These are phyloP conservation scores for Lottia gigantea DNA, from an alignment of 2,888 invertebrate genomes.

Conservation along the genomic window DNA sequence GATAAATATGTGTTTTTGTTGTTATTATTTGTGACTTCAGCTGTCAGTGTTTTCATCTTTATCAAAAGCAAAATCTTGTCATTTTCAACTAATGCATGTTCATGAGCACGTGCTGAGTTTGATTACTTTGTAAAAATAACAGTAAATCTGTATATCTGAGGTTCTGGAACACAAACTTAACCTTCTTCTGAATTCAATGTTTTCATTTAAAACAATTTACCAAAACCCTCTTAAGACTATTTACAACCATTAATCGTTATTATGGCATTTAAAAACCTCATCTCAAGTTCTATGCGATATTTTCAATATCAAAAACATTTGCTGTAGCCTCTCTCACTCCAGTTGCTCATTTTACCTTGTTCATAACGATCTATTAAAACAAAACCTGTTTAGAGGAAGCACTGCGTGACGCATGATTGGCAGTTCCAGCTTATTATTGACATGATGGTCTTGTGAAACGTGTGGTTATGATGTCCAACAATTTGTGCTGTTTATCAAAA, in stretches of 20 bases:
- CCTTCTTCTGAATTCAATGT: background rate
- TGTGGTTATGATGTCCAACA: conserved; percentile 8
- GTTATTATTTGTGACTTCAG: background rate
- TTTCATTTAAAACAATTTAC: conserved; percentile 1
- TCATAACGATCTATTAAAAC: too few species aligned
- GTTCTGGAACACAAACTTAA: conserved; percentile 5
- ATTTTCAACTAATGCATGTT: conserved; percentile 1
- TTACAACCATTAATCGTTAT: conserved; percentile 7
- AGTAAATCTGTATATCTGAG: background rate
- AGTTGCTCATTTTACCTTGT: too few species aligned
- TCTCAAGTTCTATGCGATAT: conserved; percentile 6
- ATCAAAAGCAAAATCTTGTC: conserved; percentile 11
- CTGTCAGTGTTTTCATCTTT: background rate
- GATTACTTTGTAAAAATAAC: conserved; percentile 7
- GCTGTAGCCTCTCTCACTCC: background rate
- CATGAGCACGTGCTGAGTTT: conserved; percentile 6
- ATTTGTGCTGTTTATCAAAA: conserved; percentile 9
- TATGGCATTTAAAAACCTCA: conserved; percentile 5
- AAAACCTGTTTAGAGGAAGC: background rate
- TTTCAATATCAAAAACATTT: conserved; percentile 10
- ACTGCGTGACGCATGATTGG: conserved; percentile 8
- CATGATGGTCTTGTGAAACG: background rate
- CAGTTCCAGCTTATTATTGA: background rate
- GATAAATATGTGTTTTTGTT: background rate
- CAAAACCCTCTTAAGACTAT: conserved; percentile 7